Evolutionary conservation across 2,797 vertebrate species (phyloP).

Genomic region (Schizopygopsis pylzovi): DNA sequence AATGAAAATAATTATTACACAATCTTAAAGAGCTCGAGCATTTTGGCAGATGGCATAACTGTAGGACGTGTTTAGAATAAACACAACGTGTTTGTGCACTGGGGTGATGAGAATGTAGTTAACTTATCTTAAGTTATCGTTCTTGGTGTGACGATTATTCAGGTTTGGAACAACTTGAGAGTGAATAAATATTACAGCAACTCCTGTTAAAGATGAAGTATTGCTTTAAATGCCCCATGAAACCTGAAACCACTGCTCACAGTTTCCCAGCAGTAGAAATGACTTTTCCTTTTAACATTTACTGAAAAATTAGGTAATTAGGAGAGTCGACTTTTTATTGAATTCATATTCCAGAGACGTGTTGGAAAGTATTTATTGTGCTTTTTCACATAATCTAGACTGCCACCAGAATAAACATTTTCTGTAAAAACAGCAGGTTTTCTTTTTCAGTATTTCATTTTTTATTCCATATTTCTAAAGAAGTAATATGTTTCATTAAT

Average conservation of each 20-base stretch:
- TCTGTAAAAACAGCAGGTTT: not conserved
- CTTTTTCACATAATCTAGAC: slow-evolving; percentile 26
- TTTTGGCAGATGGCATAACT: not conserved
- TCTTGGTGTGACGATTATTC: not conserved
- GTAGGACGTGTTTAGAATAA: not conserved
- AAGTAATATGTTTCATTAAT: not conserved
- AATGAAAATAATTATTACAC: not conserved
- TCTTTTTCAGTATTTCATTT: not conserved
- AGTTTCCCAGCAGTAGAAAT: slow-evolving; percentile 16
- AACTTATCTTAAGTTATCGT: not conserved
- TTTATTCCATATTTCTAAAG: slow-evolving; percentile 18
- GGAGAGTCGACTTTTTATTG: slow-evolving; percentile 39
- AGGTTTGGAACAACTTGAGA: not conserved
- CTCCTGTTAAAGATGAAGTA: not conserved
- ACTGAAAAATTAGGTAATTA: slow-evolving; percentile 2
- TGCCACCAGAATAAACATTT: slow-evolving; percentile 23
- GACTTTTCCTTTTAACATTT: slow-evolving; percentile 8
- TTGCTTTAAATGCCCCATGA: slow-evolving; percentile 20
- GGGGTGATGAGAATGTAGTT: not conserved
- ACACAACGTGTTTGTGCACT: not conserved
- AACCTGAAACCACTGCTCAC: not conserved
- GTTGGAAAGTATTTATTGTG: slow-evolving; percentile 31
- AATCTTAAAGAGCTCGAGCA: not conserved
- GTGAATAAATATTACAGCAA: slow-evolving; percentile 7
- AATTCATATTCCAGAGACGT: slow-evolving; percentile 31